Percentiles rank a stretch among this genome's conserved stretches.
These are phyloP conservation scores for Paedocypris sp. DNA, from an alignment of 2,113 vertebrate genomes.

Conservation along the genomic window DNA sequence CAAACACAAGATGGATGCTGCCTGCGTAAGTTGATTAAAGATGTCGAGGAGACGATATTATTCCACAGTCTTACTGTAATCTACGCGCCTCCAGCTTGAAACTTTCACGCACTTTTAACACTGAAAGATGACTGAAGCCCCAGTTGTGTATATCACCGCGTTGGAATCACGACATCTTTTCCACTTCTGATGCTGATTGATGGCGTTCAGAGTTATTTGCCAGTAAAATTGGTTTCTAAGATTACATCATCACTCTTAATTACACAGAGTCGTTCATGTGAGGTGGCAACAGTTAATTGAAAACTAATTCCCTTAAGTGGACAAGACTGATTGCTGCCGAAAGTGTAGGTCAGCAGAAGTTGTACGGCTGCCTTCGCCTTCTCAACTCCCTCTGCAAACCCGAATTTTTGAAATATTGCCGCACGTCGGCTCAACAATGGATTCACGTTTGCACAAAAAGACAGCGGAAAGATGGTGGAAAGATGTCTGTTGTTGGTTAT, in stretches of 20 bases:
- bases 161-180: constrained; percentile 5
- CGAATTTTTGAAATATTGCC: background rate
- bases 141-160: constrained; percentile 8
- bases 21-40: background rate
- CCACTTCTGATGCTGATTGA: constrained; percentile 30
- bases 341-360: constrained; percentile 25
- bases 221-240: constrained; percentile 34
- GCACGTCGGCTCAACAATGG: background rate
- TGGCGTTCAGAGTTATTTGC: constrained; percentile 32
- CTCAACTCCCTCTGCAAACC: background rate
- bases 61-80: background rate
- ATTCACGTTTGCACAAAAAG: too few relatives aligned
- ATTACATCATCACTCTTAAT: constrained; percentile 44
- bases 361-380: background rate
- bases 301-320: constrained; percentile 38
- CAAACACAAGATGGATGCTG: background rate
- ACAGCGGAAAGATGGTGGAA: background rate
- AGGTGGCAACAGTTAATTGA: constrained; percentile 37
- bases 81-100: background rate
- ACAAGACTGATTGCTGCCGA: constrained; percentile 28
- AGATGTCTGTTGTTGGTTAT: too few relatives aligned
- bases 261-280: constrained; percentile 31
- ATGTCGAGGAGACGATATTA: background rate
- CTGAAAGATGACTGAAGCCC: background rate
- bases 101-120: background rate